Base-by-base conservation (phyloP, 2,797 vertebrate species). In the Onychomys torridus region DNA sequence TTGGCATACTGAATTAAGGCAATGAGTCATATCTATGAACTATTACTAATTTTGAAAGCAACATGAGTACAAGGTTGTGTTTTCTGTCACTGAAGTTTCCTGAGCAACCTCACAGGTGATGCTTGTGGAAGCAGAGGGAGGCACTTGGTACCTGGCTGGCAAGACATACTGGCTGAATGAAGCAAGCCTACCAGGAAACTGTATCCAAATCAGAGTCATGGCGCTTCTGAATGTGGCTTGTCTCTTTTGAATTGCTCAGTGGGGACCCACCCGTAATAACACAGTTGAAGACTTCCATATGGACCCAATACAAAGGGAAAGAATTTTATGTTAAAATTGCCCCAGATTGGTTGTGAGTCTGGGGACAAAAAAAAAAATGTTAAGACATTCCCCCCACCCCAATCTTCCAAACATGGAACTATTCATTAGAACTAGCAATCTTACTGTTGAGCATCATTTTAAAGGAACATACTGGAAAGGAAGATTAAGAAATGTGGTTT, bases 401-500 rank as follows among this genome's bases (percentile, higher is more conserved):
- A 63, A 46, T 67, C 43, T 96, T 86, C 63, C 69, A 86, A 88
- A 89, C 91, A n/a, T 95, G 89, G 46, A 95, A 89, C 67, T 88
- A 10, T 69, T 90, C 81, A 67, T 94, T 79, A 96, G 71, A 52
- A 92, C 55, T 4, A 89, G 69, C 6, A 43, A 91, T 89, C 82
- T 91, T 79, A 37, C 85, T 93, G 83, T 87, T 96, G 46, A 89
- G 25, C 27, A 55, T 93, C 34, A 34, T 65, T 97, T 92, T 59
- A 23, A 97, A 96, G 79, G 89, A 87, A 91, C 7, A 52, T 12
- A 59, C 13, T 19, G 90, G 73, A 93, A 89, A 49, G 40, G 52
- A 94, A 95, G 59, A 91, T 91, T 59, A 55, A 92, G 85, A 87
- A 43, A 92, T 27, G 6, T 73, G 46, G 0, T 84, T 82, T 86